These are phyloP conservation scores for Congeria kusceri DNA, from an alignment of 2,888 invertebrate species.

Conservation along the genomic window DNA sequence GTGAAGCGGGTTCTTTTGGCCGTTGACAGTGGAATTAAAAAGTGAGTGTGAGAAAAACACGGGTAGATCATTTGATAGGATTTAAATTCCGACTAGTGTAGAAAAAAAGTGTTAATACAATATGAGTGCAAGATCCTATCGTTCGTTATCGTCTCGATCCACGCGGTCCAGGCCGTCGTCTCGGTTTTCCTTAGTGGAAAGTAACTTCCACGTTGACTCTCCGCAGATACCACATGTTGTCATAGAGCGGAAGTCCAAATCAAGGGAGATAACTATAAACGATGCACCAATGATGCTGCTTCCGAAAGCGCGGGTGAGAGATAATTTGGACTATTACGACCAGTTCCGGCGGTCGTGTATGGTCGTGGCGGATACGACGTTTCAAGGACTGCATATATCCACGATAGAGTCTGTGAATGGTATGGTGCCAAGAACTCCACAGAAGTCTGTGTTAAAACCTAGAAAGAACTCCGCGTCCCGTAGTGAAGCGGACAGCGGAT, in stretches of 20 bases:
- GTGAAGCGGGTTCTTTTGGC: too few relatives aligned
- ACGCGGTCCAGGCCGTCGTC: conserved; percentile 47
- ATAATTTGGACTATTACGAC: conserved; percentile 42
- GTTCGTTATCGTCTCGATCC: conserved; percentile 22
- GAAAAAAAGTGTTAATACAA: too few relatives aligned
- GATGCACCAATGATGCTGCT: conserved; percentile 65
- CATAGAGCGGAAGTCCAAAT: conserved; percentile 20
- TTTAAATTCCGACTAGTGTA: too few relatives aligned
- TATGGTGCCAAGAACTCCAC: conserved; percentile 20
- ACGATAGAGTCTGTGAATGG: conserved; percentile 51
- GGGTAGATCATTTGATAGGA: too few relatives aligned
- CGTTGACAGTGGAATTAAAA: too few relatives aligned
- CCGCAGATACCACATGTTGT: conserved; percentile 50
- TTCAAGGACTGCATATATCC: conserved; percentile 57
- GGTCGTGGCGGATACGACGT: conserved; percentile 55
- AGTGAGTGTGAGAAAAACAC: too few relatives aligned
- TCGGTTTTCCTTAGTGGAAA: conserved; percentile 54
- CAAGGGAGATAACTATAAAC: conserved; percentile 54
- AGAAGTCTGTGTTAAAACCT: conserved; percentile 50
- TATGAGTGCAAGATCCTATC: conserved; percentile 20
- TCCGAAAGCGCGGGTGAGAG: conserved; percentile 58
- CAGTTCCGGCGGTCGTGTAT: conserved; percentile 36
- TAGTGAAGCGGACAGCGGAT: conserved; percentile 59
- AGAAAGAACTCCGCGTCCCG: conserved; percentile 34
- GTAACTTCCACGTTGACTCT: conserved; percentile 46